Conservation (phyloP, 2,797 vertebrate species). For the Phrynocephalus vlangalii region DNA sequence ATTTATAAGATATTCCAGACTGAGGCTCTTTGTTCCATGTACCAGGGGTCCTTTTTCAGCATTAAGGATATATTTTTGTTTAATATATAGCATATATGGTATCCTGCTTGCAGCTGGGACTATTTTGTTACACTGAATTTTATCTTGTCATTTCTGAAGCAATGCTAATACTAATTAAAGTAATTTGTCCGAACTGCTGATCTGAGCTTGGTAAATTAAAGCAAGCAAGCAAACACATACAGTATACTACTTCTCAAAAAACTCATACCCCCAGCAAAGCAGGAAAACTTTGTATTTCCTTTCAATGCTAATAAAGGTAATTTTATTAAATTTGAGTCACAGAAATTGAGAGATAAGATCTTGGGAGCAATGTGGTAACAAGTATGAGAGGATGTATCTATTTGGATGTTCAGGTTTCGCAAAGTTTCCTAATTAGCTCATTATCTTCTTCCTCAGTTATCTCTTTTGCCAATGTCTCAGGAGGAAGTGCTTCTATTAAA, state of each 20-base stretch:
- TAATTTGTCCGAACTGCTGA: background rate
- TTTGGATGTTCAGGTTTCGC: conserved; percentile 26
- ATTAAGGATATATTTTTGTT: background rate
- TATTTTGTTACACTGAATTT: background rate
- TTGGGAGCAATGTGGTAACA: conserved; percentile 17
- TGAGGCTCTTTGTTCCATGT: background rate
- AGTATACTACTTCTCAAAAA: background rate
- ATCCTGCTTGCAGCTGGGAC: background rate
- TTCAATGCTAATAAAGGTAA: conserved; percentile 33
- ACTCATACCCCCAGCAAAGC: background rate
- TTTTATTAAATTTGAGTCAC: conserved; percentile 10
- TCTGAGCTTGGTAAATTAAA: conserved; percentile 5
- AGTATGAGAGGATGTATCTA: conserved; percentile 24
- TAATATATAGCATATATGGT: background rate
- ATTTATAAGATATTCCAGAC: no score
- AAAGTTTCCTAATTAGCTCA: conserved; percentile 32
- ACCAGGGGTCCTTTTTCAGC: background rate
- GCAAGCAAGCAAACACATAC: background rate
- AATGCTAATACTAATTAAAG: background rate
- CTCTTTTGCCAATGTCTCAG: conserved; percentile 25
- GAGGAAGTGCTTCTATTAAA: conserved; percentile 29
- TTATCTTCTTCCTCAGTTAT: conserved; percentile 28
- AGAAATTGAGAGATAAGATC: background rate
- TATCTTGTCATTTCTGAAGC: background rate
- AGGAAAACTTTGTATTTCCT: conserved; percentile 10